phyloP scores from a whole-genome alignment of 2,797 vertebrate species.

The Jordanella pulchra region DNA sequence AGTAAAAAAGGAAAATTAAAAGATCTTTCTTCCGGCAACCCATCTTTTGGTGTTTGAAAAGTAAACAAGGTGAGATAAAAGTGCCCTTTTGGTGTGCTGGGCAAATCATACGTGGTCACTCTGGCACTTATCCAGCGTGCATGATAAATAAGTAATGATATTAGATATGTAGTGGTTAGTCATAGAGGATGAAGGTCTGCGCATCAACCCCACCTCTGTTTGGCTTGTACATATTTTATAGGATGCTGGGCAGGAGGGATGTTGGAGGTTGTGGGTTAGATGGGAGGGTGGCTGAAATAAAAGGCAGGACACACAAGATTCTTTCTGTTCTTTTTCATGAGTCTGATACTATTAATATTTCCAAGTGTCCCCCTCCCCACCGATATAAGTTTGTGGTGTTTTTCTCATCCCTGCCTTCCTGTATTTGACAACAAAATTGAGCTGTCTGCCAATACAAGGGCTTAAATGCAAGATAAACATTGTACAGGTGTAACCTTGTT shows the following conservation, averaged over 20 bases:
- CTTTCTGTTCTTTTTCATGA: slow-evolving; percentile 83
- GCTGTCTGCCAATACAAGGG: slow-evolving; percentile 65
- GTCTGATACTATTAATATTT: slow-evolving; percentile 84
- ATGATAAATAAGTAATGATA: slow-evolving; percentile 86
- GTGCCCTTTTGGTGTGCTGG: slow-evolving; percentile 76
- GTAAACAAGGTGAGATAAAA: slow-evolving; percentile 83
- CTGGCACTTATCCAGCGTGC: slow-evolving; percentile 81
- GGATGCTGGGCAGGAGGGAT: slow-evolving; percentile 70
- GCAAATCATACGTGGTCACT: slow-evolving; percentile 77
- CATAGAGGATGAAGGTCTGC: slow-evolving; percentile 79
- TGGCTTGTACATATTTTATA: slow-evolving; percentile 87
- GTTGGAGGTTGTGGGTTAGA: slow-evolving; percentile 67
- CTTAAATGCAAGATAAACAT: slow-evolving; percentile 67
- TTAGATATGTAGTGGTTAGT: slow-evolving; percentile 86
- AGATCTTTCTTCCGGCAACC: slow-evolving; percentile 74
- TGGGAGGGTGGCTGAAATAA: slow-evolving; percentile 77
- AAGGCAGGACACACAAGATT: slow-evolving; percentile 79
- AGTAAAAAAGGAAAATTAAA: slow-evolving; percentile 80
- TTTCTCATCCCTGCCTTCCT: slow-evolving; percentile 73
- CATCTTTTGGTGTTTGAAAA: slow-evolving; percentile 73
- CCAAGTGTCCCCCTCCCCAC: slow-evolving; percentile 74
- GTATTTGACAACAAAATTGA: slow-evolving; percentile 84
- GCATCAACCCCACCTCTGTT: slow-evolving; percentile 86
- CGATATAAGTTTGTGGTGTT: slow-evolving; percentile 77
- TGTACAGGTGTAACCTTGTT: slow-evolving; percentile 74